Evolutionary conservation across 64 coral and sea anemone genomes (phyloP), one percentile per base, ranked within the genome.

Genomic region (Cladopsammia gracilis): DNA sequence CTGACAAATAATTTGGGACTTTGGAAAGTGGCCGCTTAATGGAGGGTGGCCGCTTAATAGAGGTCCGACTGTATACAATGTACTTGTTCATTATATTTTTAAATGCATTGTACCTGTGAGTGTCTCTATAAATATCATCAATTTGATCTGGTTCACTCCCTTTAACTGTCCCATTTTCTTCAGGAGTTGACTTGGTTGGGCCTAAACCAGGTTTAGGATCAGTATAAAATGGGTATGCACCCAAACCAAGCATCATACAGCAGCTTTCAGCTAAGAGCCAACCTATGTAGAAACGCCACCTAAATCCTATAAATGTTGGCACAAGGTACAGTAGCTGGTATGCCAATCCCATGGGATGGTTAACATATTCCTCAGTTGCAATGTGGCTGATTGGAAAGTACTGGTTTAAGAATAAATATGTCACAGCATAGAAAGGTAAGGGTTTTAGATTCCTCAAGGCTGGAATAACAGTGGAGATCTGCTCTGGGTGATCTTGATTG

Each of bases 251-350:
- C 6, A 81, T 94, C 42, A 99, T 96, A 75, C 94, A 96, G 58
- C 91, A 94, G 53, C 91, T 88, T 73, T 99, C 98, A 18, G 98
- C 98, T 42, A 99, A 88, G 50, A 96, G n/a, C 98, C 98, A 99
- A 2, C 98, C 98, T 73, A 99, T 69, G 79, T 99, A 99, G 75
- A 99, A 99, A 44, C 98, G 88, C 91, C 91, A 99, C 18, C 94
- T 83, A 86, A 99, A 99, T 70, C 94, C 95, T 72, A 85, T 88
- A 77, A 99, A 99, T 56, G 95, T 75, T 53, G 98, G 98, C 51
- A 96, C 82, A 68, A 99, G 94, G 58, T 99, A 99, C 4, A 70
- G 91, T 58, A 99, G 67, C 19, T 96, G 91, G 71, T 94, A 96
- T 5, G 75, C 4, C 13, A 96, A 26, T 10, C 98, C 98, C 98